A percentile compares a stretch with the other conserved stretches of the same genome.
phyloP scores from a whole-genome alignment of 2,797 vertebrate species.

The Odontamblyopus lacepedii region DNA sequence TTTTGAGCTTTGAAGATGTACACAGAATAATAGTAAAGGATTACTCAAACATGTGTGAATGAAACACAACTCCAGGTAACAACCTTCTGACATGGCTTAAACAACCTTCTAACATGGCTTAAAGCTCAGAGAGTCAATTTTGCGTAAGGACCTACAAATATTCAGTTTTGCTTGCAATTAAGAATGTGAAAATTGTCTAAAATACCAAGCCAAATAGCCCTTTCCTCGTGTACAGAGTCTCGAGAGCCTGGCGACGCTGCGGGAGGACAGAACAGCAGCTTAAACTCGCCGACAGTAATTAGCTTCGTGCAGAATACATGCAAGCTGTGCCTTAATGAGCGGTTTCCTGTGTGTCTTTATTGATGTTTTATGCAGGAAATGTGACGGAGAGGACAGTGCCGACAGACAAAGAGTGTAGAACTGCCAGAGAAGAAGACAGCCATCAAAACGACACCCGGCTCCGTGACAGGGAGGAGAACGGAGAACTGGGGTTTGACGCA shows the following conservation, averaged over 20 bases:
- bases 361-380: conserved; percentile 6
- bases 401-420: conserved; percentile 2
- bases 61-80: too few relatives aligned
- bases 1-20: too few relatives aligned
- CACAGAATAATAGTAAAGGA: too few relatives aligned
- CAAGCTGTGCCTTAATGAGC: conserved; percentile 12
- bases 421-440: neutral
- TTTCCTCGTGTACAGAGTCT: neutral
- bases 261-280: neutral
- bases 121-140: too few relatives aligned
- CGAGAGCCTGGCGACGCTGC: neutral
- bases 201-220: neutral
- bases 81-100: too few relatives aligned
- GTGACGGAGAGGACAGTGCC: neutral
- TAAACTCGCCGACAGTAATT: conserved; percentile 5
- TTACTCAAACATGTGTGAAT: too few relatives aligned
- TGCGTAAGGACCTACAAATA: neutral
- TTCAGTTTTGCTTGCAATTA: neutral
- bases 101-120: too few relatives aligned
- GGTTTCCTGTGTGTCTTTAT: conserved; percentile 3
- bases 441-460: neutral
- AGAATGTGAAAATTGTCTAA: neutral
- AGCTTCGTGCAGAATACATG: neutral
- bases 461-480: conserved; percentile 22
- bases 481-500: conserved; percentile 21